A percentile compares a stretch with the other conserved stretches of the same genome.
phyloP scores from a whole-genome alignment of 2,113 vertebrate species.

The Panthera leo region DNA sequence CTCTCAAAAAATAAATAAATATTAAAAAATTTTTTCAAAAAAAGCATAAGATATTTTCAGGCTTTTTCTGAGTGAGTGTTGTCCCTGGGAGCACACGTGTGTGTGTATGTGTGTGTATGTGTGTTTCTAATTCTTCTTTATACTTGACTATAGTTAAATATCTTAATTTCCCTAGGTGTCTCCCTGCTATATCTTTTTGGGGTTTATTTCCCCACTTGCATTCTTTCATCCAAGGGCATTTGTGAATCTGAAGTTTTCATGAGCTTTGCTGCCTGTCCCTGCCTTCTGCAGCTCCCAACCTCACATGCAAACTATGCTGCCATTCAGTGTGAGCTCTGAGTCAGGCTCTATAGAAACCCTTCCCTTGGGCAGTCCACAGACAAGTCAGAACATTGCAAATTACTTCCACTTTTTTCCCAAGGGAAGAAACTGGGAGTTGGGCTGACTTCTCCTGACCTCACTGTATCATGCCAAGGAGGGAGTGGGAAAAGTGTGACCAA shows the following conservation, averaged over 20 bases:
- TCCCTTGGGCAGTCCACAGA: background rate
- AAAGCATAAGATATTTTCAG: background rate
- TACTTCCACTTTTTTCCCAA: background rate
- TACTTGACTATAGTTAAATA: background rate
- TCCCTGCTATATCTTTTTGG: background rate
- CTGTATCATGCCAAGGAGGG: rapidly evolving
- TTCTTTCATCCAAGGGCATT: background rate
- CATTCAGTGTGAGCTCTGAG: background rate
- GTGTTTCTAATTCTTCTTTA: background rate
- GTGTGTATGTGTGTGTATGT: background rate
- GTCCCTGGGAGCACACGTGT: background rate
- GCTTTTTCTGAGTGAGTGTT: background rate
- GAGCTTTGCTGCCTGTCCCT: background rate
- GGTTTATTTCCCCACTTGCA: background rate
- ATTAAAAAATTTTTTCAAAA: background rate
- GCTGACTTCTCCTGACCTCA: background rate
- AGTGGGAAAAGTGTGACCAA: background rate
- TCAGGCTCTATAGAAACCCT: background rate
- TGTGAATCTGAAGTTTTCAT: background rate
- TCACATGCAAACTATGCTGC: background rate
- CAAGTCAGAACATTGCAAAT: background rate
- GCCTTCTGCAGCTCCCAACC: background rate
- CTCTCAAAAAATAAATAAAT: too few species aligned
- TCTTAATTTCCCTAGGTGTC: background rate
- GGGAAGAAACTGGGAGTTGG: too few species aligned